Conservation (phyloP, 1,140 invertebrate species). For the Microplitis demolitor region DNA sequence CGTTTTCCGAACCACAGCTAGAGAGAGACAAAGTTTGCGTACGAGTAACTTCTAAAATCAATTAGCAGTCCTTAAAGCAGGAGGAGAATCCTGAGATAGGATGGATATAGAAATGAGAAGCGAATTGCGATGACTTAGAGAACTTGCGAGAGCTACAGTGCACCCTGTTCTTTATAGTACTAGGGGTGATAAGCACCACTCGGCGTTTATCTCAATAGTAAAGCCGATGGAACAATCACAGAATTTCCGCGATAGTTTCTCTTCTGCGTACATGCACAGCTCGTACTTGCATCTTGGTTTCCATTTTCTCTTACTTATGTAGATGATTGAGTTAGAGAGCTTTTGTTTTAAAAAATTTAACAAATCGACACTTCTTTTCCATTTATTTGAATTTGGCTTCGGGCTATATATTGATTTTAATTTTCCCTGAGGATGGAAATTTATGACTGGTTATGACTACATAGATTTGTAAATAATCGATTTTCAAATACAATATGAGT, state of each 20-base stretch:
- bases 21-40: conserved; percentile 1
- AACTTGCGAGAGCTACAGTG: neutral
- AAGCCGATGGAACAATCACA: conserved; percentile 39
- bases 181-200: conserved; percentile 32
- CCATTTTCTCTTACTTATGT: too few relatives aligned
- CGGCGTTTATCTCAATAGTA: conserved; percentile 43
- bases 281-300: neutral
- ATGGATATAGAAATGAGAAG: neutral
- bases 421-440: too few relatives aligned
- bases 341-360: too few relatives aligned
- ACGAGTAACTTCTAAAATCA: conserved; percentile 47
- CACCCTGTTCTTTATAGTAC: conserved; percentile 13
- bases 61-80: conserved; percentile 46
- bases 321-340: too few relatives aligned
- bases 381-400: too few relatives aligned
- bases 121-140: conserved; percentile 1
- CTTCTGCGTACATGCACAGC: neutral
- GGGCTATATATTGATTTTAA: too few relatives aligned
- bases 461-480: too few relatives aligned
- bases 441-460: too few relatives aligned
- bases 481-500: too few relatives aligned
- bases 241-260: conserved; percentile 23
- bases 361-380: too few relatives aligned
- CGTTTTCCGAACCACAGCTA: neutral
- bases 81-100: neutral